Percentiles rank a stretch among this genome's conserved stretches.
phyloP scores from a whole-genome alignment of 2,113 vertebrate species.

The Petrocephalus microphthalmus region DNA sequence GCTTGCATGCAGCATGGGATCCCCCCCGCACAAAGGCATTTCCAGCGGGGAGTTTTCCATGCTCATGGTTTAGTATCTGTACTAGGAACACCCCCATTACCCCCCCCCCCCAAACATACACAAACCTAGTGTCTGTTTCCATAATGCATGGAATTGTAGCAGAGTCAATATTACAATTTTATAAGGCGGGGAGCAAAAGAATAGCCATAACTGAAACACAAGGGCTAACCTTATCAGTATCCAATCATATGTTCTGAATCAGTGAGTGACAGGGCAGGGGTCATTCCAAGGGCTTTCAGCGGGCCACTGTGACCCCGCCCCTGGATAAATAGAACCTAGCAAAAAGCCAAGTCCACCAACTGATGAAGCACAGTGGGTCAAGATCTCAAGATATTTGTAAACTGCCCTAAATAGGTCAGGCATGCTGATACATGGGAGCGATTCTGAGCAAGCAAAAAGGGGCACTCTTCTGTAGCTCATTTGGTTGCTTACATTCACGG shows the following conservation, averaged over 20 bases:
- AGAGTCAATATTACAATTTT: neutral
- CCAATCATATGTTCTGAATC: neutral
- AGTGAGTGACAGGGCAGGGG: neutral
- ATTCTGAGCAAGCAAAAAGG: neutral
- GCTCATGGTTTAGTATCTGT: slow-evolving; percentile 23
- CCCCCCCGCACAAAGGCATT: too few relatives aligned
- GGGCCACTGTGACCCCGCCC: neutral
- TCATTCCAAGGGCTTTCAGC: neutral
- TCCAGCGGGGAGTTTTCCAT: too few relatives aligned
- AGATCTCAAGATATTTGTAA: neutral
- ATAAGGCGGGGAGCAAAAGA: neutral
- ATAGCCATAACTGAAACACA: neutral
- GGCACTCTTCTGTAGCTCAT: neutral
- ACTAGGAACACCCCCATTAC: neutral
- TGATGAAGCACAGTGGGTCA: neutral
- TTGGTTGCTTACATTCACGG: neutral
- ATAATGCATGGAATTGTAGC: neutral
- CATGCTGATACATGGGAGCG: neutral
- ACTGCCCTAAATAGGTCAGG: neutral
- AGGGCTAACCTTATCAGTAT: neutral
- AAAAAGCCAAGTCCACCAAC: neutral
- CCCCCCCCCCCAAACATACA: neutral
- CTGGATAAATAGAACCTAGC: neutral
- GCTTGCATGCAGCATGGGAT: neutral
- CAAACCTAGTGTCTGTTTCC: neutral